These are phyloP conservation scores for Artibeus lituratus DNA, from an alignment of 2,797 vertebrate species.

Conservation along the genomic window DNA sequence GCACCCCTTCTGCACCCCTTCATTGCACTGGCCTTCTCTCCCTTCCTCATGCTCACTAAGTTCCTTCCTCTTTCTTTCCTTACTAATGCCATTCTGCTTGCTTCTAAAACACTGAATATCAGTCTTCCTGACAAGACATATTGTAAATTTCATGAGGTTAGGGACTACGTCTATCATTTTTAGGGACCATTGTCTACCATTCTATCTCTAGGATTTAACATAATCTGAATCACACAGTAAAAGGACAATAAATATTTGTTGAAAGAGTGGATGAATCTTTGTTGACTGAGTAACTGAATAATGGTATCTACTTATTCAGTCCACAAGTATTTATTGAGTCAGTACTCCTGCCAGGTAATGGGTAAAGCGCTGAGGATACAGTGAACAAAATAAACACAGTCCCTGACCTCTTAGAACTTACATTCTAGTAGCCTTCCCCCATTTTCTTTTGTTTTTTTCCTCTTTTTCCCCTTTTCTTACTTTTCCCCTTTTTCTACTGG, in stretches of 20 bases:
- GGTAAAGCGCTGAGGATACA: background rate
- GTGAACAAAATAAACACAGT: background rate
- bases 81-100: background rate
- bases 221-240: background rate
- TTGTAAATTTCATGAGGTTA: background rate
- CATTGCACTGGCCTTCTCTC: background rate
- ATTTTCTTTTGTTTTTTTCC: background rate
- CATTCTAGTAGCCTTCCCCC: background rate
- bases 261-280: constrained; percentile 42
- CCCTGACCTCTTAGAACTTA: background rate
- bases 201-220: background rate
- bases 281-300: background rate
- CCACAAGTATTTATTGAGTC: constrained; percentile 11
- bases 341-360: background rate
- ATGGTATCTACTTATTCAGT: background rate
- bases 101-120: background rate
- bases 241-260: background rate
- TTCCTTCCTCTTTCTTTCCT: background rate
- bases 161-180: background rate
- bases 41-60: background rate
- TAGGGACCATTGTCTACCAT: background rate
- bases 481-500: background rate
- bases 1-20: background rate
- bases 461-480: background rate
- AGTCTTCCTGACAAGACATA: background rate